phyloP scores from a whole-genome alignment of 92 coral and sea anemone genomes.

The Zoanthus sansibaricus region DNA sequence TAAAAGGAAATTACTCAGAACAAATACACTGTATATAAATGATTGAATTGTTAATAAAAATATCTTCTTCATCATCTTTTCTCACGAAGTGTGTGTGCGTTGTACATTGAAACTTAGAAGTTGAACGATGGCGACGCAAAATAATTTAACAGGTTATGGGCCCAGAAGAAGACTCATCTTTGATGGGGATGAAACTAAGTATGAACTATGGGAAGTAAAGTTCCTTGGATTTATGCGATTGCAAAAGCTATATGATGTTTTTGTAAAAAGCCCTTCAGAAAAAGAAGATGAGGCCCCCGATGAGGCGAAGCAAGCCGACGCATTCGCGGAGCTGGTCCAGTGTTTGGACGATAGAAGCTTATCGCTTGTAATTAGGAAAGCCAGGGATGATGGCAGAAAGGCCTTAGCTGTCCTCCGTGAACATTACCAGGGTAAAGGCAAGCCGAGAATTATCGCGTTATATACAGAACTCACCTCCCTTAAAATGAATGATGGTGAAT shows the following conservation, averaged over 20 bases:
- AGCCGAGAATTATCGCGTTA: conserved; percentile 44
- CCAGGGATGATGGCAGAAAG: no score
- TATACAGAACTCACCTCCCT: conserved; percentile 53
- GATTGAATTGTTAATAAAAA: no score
- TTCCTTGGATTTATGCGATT: no score
- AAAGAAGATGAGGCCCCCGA: neutral
- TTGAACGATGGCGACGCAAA: conserved; percentile 7
- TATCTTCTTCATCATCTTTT: neutral
- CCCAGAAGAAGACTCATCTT: conserved; percentile 38
- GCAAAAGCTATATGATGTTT: conserved; percentile 34
- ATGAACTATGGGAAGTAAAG: no score
- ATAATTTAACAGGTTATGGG: conserved; percentile 60
- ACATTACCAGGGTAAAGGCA: conserved; percentile 43
- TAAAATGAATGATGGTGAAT: neutral
- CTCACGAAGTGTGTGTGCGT: neutral
- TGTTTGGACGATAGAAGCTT: conserved; percentile 43
- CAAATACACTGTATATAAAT: no score
- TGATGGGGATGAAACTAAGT: neutral
- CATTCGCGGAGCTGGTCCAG: conserved; percentile 50
- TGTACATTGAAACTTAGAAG: no score
- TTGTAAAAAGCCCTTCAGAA: neutral
- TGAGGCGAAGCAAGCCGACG: conserved; percentile 38
- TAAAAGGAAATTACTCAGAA: no score
- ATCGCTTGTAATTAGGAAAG: conserved; percentile 46
- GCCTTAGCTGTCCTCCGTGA: conserved; percentile 32